A percentile compares a stretch with the other conserved stretches of the same genome.
Evolutionary conservation across 92 coral and sea anemone species (phyloP).

Genomic region (Zoanthus solanderi): DNA sequence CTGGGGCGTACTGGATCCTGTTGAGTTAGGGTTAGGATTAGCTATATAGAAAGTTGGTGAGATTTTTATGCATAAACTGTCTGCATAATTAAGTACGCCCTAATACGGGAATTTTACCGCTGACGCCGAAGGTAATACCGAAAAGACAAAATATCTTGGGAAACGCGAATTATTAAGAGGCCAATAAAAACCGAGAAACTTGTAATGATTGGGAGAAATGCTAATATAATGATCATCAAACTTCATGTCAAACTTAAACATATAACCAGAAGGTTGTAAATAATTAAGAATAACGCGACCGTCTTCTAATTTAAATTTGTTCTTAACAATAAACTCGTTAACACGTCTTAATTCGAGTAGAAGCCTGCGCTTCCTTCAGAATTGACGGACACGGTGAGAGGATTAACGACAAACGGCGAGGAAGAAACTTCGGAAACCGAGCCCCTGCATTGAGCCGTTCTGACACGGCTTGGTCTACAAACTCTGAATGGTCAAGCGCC

Average conservation of each 20-base stretch:
- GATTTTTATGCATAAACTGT: no score
- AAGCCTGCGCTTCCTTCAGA: slow-evolving; percentile 27
- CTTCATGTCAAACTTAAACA: slow-evolving; percentile 43
- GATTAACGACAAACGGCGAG: slow-evolving; percentile 14
- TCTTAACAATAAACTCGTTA: neutral
- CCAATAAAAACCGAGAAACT: slow-evolving; percentile 34
- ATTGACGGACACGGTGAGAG: slow-evolving; percentile 12
- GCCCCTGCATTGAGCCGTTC: neutral
- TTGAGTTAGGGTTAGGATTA: no score
- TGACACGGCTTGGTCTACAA: slow-evolving; percentile 3
- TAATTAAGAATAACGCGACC: slow-evolving; percentile 36
- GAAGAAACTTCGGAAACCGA: neutral
- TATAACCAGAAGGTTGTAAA: slow-evolving; percentile 34
- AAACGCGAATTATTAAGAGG: slow-evolving; percentile 17
- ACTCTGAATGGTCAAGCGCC: neutral
- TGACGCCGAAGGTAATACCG: slow-evolving; percentile 43
- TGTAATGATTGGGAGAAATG: neutral
- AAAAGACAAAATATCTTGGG: slow-evolving; percentile 34
- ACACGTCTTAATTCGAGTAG: slow-evolving; percentile 25
- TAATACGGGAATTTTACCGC: no score
- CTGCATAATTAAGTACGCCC: no score
- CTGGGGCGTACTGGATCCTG: no score
- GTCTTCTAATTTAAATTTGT: neutral
- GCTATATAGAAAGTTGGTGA: no score
- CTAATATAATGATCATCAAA: neutral